Evolutionary conservation across 2,113 vertebrate species (phyloP).

Genomic region (Siniperca knerii): DNA sequence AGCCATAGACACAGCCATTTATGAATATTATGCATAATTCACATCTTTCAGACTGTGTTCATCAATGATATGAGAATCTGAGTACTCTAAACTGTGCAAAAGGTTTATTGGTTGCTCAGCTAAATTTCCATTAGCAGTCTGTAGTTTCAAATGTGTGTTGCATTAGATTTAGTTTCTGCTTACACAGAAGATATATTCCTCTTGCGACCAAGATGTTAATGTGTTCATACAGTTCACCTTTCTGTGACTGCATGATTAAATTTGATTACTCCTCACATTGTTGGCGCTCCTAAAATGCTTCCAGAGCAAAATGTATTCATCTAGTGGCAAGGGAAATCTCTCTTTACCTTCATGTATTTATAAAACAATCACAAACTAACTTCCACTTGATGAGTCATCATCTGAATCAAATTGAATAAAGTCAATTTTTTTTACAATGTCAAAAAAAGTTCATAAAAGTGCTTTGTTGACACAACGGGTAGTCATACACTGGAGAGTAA

Average conservation of each 20-base stretch:
- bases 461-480: constrained; percentile 17
- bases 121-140: not conserved
- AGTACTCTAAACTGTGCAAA: not conserved
- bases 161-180: constrained; percentile 15
- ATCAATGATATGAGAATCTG: not conserved
- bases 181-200: constrained; percentile 16
- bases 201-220: not conserved
- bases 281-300: constrained; percentile 1
- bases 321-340: constrained; percentile 2
- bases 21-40: not conserved
- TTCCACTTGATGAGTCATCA: constrained; percentile 28
- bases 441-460: constrained; percentile 22
- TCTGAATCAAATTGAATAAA: not conserved
- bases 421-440: not conserved
- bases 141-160: not conserved
- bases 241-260: constrained; percentile 20
- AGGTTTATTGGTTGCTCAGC: constrained; percentile 5
- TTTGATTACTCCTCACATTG: constrained; percentile 13
- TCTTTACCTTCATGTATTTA: constrained; percentile 8
- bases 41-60: not conserved
- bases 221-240: not conserved
- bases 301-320: constrained; percentile 7
- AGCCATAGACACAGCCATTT: not conserved
- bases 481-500: not conserved
- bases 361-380: not conserved